Conservation (phyloP, 2,113 vertebrate species). For the Melanocharis versteri region DNA sequence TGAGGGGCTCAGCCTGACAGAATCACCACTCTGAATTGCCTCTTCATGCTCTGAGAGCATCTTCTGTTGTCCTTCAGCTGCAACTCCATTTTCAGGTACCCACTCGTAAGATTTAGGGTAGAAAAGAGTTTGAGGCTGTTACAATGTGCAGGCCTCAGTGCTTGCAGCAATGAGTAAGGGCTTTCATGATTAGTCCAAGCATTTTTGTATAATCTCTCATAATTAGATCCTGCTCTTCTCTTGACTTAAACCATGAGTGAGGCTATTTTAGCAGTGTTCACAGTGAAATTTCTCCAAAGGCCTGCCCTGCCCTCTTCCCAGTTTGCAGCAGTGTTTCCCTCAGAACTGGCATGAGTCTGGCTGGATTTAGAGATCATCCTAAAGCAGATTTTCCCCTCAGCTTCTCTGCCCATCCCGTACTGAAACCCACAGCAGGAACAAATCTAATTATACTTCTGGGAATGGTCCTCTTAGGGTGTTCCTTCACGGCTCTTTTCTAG, state of each 20-base stretch:
- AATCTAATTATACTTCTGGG: not conserved
- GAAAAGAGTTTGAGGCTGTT: not conserved
- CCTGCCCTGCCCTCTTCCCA: not conserved
- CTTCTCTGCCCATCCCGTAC: not conserved
- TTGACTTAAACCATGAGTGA: not conserved
- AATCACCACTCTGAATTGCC: not conserved
- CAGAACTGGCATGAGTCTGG: rapidly evolving
- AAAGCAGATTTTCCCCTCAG: not conserved
- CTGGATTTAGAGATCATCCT: not conserved
- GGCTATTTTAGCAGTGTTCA: not conserved
- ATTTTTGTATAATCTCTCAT: not conserved
- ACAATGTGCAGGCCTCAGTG: not conserved
- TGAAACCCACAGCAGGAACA: not conserved
- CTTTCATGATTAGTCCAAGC: not conserved
- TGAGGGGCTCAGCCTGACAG: not conserved
- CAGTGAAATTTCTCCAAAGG: not conserved
- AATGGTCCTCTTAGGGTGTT: not conserved
- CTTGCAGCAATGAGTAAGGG: not conserved
- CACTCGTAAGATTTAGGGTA: not conserved
- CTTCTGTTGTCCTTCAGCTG: not conserved
- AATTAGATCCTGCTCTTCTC: not conserved
- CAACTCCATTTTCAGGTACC: not conserved
- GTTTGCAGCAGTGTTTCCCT: not conserved
- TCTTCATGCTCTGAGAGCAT: not conserved
- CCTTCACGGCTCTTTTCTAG: not conserved